phyloP scores from a whole-genome alignment of 2,797 vertebrate genomes.

The Mus spretus region DNA sequence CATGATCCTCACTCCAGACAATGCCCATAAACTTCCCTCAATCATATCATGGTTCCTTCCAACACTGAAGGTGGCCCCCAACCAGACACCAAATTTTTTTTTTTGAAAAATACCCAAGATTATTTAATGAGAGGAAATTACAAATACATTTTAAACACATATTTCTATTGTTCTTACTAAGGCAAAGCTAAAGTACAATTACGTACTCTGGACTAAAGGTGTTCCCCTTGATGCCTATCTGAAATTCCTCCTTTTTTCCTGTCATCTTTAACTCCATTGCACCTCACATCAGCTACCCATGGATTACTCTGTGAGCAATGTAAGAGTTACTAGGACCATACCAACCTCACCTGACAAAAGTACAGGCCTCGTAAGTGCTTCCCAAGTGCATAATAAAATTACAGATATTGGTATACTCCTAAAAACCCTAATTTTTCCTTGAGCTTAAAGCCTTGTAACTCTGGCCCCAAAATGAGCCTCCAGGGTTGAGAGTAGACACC shows the following conservation, averaged over 20 bases:
- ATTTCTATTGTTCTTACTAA: constrained; percentile 73
- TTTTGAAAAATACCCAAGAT: constrained; percentile 62
- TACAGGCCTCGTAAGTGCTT: background rate
- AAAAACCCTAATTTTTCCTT: constrained; percentile 49
- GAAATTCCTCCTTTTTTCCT: constrained; percentile 74
- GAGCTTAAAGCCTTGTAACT: constrained; percentile 56
- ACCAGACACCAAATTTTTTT: no score
- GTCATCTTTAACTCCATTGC: constrained; percentile 75
- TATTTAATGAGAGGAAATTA: constrained; percentile 43
- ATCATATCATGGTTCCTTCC: constrained; percentile 37
- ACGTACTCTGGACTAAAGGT: constrained; percentile 65
- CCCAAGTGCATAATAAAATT: constrained; percentile 46
- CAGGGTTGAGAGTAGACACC: background rate
- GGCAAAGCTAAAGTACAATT: constrained; percentile 72
- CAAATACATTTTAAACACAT: constrained; percentile 82
- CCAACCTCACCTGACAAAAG: constrained; percentile 19
- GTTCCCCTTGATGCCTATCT: constrained; percentile 69
- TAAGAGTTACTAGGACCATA: background rate
- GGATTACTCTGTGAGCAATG: background rate
- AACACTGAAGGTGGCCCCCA: constrained; percentile 52
- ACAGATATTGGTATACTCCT: constrained; percentile 48
- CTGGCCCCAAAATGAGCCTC: constrained; percentile 40
- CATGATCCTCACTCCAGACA: constrained; percentile 50
- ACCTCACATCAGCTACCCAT: constrained; percentile 34
- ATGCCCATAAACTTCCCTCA: constrained; percentile 16